A percentile compares a stretch with the other conserved stretches of the same genome.
phyloP scores from a whole-genome alignment of 2,113 vertebrate species.

The Cyanoderma ruficeps region DNA sequence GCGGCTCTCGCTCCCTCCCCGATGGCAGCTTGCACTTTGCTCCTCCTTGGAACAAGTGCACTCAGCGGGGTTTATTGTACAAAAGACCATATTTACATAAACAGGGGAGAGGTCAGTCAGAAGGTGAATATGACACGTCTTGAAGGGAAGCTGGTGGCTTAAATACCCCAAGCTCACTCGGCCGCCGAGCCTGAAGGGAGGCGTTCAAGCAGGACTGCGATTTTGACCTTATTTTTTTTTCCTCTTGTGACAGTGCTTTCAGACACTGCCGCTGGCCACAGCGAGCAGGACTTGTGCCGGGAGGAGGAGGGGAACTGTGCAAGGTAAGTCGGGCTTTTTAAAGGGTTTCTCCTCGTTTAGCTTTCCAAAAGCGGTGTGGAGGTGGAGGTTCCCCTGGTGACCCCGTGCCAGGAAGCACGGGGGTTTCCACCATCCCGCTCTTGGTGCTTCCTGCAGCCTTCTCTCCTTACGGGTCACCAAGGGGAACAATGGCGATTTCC shows the following conservation, averaged over 20 bases:
- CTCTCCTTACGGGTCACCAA: rapidly evolving
- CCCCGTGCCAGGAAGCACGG: background rate
- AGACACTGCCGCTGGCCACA: background rate
- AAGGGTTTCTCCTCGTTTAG: background rate
- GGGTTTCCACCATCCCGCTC: background rate
- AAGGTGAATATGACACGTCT: background rate
- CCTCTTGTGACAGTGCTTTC: background rate
- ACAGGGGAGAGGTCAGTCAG: background rate
- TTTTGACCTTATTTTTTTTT: constrained; percentile 3
- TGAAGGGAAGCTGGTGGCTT: background rate
- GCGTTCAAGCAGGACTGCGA: background rate
- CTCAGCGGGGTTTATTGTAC: background rate
- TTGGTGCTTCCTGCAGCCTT: background rate
- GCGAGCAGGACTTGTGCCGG: background rate
- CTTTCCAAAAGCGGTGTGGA: background rate
- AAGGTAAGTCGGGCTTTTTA: constrained; percentile 60
- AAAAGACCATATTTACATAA: background rate
- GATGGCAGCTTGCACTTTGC: background rate
- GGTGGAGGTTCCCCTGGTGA: background rate
- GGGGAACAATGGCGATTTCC: background rate
- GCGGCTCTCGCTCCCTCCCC: background rate
- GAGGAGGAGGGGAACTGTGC: constrained; percentile 28
- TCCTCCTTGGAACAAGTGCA: background rate
- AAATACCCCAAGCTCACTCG: background rate
- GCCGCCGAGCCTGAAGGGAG: background rate